A percentile compares a stretch with the other conserved stretches of the same genome.
Evolutionary conservation across 2,797 vertebrate species (phyloP).

Genomic region (Hylomyscus alleni): DNA sequence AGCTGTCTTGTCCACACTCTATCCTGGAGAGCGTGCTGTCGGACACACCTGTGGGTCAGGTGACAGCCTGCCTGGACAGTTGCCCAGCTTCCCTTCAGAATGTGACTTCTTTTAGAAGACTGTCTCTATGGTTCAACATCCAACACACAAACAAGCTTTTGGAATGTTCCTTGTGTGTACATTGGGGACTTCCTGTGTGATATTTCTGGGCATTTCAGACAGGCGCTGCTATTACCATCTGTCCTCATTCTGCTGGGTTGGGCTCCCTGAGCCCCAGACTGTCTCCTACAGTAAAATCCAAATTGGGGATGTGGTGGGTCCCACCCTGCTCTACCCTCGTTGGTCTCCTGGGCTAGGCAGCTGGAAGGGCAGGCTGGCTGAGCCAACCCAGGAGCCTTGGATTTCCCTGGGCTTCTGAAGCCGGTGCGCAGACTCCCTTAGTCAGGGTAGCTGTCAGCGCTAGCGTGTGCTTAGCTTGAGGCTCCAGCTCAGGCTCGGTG

Average conservation of each 20-base stretch:
- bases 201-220: neutral
- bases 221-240: conserved; percentile 4
- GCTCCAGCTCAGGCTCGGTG: neutral
- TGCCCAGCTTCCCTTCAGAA: neutral
- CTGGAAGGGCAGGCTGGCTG: neutral
- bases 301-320: neutral
- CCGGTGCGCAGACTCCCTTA: neutral
- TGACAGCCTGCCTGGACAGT: neutral
- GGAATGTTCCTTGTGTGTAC: conserved; percentile 20
- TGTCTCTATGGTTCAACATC: neutral
- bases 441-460: neutral
- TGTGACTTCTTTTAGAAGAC: conserved; percentile 25
- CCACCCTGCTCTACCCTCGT: neutral
- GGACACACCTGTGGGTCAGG: neutral
- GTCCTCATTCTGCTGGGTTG: conserved; percentile 5
- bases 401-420: neutral
- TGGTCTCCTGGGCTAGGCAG: neutral
- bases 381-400: neutral
- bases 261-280: conserved; percentile 14
- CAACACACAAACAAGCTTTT: conserved; percentile 33
- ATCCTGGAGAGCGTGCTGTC: neutral
- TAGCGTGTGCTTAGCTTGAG: neutral
- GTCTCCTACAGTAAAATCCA: conserved; percentile 20
- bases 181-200: conserved; percentile 25
- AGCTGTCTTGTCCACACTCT: neutral